Evolutionary conservation across 2,797 vertebrate species (phyloP), one percentile per base, ranked within the genome.

Genomic region (Megaceryle alcyon): DNA sequence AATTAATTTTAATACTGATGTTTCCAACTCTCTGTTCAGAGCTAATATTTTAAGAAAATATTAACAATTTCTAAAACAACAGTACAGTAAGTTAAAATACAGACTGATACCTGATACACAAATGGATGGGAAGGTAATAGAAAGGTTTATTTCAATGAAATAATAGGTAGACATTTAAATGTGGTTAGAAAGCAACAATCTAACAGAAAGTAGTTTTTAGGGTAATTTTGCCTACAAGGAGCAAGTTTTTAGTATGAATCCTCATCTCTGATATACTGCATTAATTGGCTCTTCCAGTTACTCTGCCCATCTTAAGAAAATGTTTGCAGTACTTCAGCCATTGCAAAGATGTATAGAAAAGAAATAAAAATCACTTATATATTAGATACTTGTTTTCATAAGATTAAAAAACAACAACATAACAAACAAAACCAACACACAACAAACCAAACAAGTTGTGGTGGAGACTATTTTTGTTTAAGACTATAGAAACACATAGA

Each of bases 91-190:
- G 26, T 76, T 90, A 87, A 93, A 92, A 63, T 37, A 64, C 6
- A 86, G 75, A 91, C 15, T 48, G 31, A 88, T 49, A 73, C 11
- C 19, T 43, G 25, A 86, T 46, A 72, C 9, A 64, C 14, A 20
- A 88, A 76, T 33, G 39, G 14, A 79, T 59, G 8, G 78, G 41
- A 95, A 79, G 26, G 35, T 35, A 88, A 69, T 13, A 60, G 16
- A 88, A 90, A 92, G 37, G 41, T 82, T 81, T 83, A 78, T 72
- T 79, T 82, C n/a, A 84, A 31, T 20, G 7, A 93, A 92, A 73
- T 72, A 92, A 59, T 13, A 63, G 13, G 39, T 44, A 85, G 51
- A 70, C 10, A 87, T 80, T 93, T 61, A 91, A 91, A 66, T 46
- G 65, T 0, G 1, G 15, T 82, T 77, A 66, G 43, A 96, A 78